A percentile compares a stretch with the other conserved stretches of the same genome.
Evolutionary conservation across 2,113 vertebrate genomes (phyloP).

Genomic region (Diadophis punctatus): DNA sequence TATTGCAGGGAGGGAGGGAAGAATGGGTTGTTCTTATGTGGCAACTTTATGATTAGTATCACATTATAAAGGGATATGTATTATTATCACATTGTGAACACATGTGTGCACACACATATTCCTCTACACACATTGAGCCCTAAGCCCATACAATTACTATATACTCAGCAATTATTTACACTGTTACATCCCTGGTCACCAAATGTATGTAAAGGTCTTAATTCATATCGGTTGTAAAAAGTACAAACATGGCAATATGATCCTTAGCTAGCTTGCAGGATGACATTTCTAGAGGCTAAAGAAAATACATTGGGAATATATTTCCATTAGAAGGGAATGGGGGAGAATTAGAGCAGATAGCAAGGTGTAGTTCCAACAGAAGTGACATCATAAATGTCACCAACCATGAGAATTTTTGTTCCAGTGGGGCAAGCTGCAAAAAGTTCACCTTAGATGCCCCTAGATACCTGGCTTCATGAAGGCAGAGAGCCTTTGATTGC

Average conservation of each 20-base stretch:
- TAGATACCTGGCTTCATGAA: conserved; percentile 18
- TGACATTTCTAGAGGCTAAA: conserved; percentile 56
- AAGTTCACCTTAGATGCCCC: not conserved
- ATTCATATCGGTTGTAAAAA: not conserved
- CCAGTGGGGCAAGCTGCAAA: conserved; percentile 36
- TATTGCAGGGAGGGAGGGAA: not conserved
- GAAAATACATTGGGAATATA: conserved; percentile 35
- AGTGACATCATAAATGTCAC: conserved; percentile 55
- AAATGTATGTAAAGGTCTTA: not conserved
- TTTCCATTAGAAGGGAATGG: conserved; percentile 55
- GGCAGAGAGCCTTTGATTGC: conserved; percentile 32
- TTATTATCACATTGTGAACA: not conserved
- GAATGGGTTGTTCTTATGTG: not conserved
- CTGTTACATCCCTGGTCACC: not conserved
- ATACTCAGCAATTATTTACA: not conserved
- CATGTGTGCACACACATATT: not conserved
- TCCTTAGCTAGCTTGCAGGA: conserved; percentile 50
- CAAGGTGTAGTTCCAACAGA: conserved; percentile 1
- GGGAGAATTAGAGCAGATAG: conserved; percentile 56
- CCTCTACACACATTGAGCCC: not conserved
- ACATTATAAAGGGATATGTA: not conserved
- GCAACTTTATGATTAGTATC: not conserved
- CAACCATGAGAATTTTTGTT: conserved; percentile 33
- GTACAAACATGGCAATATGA: not conserved
- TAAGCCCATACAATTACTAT: not conserved